These are phyloP conservation scores for Dicerorhinus sumatrensis DNA, from an alignment of 2,113 vertebrate species.

Conservation along the genomic window DNA sequence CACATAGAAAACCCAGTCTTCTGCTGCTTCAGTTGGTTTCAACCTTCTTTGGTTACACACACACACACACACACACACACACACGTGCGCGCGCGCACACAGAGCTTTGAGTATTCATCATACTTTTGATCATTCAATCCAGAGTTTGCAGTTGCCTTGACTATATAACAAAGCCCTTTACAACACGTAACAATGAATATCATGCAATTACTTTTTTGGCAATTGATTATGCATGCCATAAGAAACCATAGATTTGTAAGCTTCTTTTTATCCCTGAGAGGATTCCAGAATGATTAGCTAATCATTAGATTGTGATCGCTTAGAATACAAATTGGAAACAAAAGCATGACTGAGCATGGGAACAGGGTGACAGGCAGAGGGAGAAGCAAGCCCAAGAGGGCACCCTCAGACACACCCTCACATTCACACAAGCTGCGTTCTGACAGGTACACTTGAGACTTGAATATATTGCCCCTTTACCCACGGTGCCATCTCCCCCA, in stretches of 20 bases:
- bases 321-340: background rate
- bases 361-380: background rate
- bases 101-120: background rate
- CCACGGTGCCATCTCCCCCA: too few species aligned
- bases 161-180: background rate
- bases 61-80: background rate
- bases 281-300: background rate
- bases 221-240: background rate
- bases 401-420: too few species aligned
- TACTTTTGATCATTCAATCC: background rate
- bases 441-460: background rate
- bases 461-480: background rate
- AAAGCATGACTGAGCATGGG: background rate
- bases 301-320: background rate
- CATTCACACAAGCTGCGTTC: background rate
- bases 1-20: background rate
- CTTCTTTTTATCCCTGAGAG: background rate
- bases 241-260: background rate
- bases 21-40: background rate
- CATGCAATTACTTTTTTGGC: background rate
- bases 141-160: background rate
- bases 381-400: background rate
- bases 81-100: background rate
- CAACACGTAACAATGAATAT: background rate
- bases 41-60: background rate